Evolutionary conservation across 2,797 vertebrate species (phyloP), one percentile per base, ranked within the genome.

Genomic region (Coregonus ussuriensis): DNA sequence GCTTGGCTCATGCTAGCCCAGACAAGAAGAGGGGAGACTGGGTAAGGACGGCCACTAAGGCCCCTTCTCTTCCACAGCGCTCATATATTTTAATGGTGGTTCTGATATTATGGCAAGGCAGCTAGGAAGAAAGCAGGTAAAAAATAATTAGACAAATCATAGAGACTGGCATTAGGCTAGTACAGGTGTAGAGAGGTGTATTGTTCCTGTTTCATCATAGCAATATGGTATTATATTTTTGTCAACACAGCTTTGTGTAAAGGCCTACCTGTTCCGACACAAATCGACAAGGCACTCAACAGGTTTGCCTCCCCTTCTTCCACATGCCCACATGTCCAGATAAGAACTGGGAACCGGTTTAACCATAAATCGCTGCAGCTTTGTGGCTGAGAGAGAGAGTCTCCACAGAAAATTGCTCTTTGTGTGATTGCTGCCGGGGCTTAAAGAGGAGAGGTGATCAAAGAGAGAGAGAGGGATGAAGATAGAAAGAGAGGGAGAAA

Each of bases 301-400:
- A 11, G 41, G 41, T 47, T 11, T 47, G 3, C 41, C 41, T 47
- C 11, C 9, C 9, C 41, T 11, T 47, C 41, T 11, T 47, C 35
- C 18, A 11, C 65, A 29, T 9, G 15, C 14, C 33, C 67, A 37
- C 18, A 37, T 70, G 37, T 71, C 69, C 15, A 52, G 41, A 14
- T 47, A 47, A 52, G n/a, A 41, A 71, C 41, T 4, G 11, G n/a
- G 21, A 71, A 71, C 69, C 21, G 35, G 69, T 25, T 52, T 71
- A 71, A 37, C 37, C 41, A 16, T 47, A 52, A 71, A 47, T 29
- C 69, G n/a, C 47, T 51, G 69, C 35, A 70, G 67, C 37, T 70
- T 41, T 69, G 33, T 41, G 33, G 69, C 69, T 71, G n/a, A 71
- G 7, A 51, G 68, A 25, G 37, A 25, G 69, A 25, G 69, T 11